phyloP scores from a whole-genome alignment of 2,113 vertebrate genomes.

The Terrapene triunguis region DNA sequence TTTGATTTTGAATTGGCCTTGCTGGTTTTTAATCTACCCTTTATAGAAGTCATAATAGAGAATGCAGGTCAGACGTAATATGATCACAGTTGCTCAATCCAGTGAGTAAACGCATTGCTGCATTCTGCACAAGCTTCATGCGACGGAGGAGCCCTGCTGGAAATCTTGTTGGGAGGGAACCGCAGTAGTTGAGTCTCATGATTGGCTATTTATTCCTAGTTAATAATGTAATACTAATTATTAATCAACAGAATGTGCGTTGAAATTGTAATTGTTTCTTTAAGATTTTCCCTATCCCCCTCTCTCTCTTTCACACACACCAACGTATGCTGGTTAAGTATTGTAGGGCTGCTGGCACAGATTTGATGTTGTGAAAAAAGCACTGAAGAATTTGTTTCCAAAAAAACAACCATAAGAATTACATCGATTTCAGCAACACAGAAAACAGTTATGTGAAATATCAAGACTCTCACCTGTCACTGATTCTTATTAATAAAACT shows the following conservation, averaged over 20 bases:
- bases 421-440: background rate
- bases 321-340: too few relatives aligned
- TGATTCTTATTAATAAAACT: background rate
- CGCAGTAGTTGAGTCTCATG: background rate
- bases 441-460: background rate
- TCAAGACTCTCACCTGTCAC: background rate
- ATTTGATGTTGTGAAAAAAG: background rate
- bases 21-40: background rate
- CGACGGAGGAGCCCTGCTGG: background rate
- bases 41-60: background rate
- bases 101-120: slow-evolving; percentile 26
- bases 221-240: background rate
- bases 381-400: background rate
- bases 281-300: background rate
- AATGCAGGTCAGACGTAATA: background rate
- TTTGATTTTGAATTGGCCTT: background rate
- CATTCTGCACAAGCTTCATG: background rate
- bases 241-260: background rate
- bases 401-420: background rate
- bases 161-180: background rate
- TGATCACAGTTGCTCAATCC: slow-evolving; percentile 1
- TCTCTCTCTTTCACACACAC: background rate
- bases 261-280: background rate
- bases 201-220: slow-evolving; percentile 7
- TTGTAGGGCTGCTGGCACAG: background rate